Evolutionary conservation across 2,888 invertebrate species (phyloP), one percentile per base, ranked within the genome.

Genomic region (Bhutanitis thaidina): DNA sequence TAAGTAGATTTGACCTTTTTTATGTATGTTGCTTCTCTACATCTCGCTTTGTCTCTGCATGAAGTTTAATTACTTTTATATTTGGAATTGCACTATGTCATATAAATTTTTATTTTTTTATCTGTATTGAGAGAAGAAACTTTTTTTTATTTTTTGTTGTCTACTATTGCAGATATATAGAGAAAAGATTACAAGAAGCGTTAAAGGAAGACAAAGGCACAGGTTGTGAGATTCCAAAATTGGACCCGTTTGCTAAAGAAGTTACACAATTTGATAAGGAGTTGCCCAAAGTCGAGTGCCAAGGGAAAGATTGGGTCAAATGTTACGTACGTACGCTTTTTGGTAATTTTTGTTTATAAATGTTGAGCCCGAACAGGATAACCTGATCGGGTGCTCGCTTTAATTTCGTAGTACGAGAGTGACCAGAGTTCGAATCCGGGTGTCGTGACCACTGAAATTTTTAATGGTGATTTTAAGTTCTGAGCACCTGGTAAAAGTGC

Each of bases 281-380:
- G 9, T 87, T 92, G 10, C 90, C 92, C 0, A 91, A 91, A 0
- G 82, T 97, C 1, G 78, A 90, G 10, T 97, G 97, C 69, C 9
- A 78, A 68, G 66, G 90, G 77, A 55, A 90, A 81, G 94, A 96
- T 71, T 97, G 97, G 97, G 95, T 97, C 1, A 90, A 87, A 61
- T 94, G 95, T 60, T 90, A 91, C 71, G 95, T 95, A 71, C 91
- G 91, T 71, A 74, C 10, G 3, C 7, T 30, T n/a, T n/a, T 30
- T 20, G 20, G 5, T 20, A 20, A 4, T 20, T 20, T 20, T 20
- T 20, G 5, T 5, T 4, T 20, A 20, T 5, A n/a, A n/a, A n/a
- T n/a, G n/a, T n/a, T n/a, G n/a, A n/a, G n/a, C n/a, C n/a, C n/a
- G n/a, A n/a, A n/a, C n/a, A n/a, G n/a, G n/a, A n/a, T n/a, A n/a